Evolutionary conservation across 2,113 vertebrate genomes (phyloP), one percentile per base, ranked within the genome.

Genomic region (Serilophus lunatus): DNA sequence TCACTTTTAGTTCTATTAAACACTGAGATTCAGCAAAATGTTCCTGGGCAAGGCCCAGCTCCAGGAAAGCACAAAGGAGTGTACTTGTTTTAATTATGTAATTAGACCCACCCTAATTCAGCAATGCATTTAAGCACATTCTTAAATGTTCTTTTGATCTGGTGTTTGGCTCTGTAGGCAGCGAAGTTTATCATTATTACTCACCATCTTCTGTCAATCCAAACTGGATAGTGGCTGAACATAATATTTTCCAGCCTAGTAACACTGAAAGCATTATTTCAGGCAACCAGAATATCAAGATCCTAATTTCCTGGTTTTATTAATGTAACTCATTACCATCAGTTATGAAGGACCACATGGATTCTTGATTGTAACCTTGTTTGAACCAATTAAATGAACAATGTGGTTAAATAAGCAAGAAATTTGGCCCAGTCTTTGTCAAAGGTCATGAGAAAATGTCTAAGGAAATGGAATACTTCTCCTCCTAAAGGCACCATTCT

Each of bases 391-490:
- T 95, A 93, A 83, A 96, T 71, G n/a, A 90, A 91, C 82, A 77
- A 83, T 70, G 35, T 0, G 0, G 64, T 92, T 95, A 90, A 90
- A 86, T 51, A 96, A 86, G 72, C 87, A 78, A 86, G 20, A 16
- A 75, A 86, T 93, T 77, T 49, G 44, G 76, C 87, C 26, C 65
- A 50, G 47, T 44, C 35, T 90, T n/a, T 44, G 35, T 74, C 24
- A 74, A 56, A 94, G 78, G 87, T 93, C 92, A 86, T 83, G 82
- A 94, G 90, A 96, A 95, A 95, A 95, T 80, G 38, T 69, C 78
- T 74, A 86, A 91, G 87, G 78, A 95, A 95, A 85, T 28, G 31
- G 78, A 94, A 33, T 82, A 89, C 47, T 91, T 93, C 95, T 93
- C 75, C 54, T 92, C 77, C 88, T 92, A 86, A 79, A 60, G 57